These are phyloP conservation scores for Lissocephala sabroskyi DNA, from an alignment of 2,888 invertebrate species.

Conservation along the genomic window DNA sequence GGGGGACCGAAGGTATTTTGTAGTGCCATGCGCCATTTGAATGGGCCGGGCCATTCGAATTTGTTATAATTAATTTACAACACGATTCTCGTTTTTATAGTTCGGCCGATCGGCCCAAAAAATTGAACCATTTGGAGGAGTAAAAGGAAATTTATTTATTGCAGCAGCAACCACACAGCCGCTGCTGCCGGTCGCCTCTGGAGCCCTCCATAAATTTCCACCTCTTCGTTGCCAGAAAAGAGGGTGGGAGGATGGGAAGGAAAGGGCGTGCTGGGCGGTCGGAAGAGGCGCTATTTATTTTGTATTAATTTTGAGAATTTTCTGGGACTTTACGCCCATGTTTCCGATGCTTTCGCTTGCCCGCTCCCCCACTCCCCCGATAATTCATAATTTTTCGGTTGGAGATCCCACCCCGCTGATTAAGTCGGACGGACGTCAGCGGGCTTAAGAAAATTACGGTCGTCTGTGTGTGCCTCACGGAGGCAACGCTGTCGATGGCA, in stretches of 20 bases:
- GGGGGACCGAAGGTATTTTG: slow-evolving; percentile 26
- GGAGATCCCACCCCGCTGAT: slow-evolving; percentile 31
- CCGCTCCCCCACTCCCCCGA: slow-evolving; percentile 11
- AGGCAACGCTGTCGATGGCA: slow-evolving; percentile 9
- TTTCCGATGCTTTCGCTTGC: slow-evolving; percentile 1
- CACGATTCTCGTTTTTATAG: slow-evolving; percentile 38
- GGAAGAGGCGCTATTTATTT: slow-evolving; percentile 30
- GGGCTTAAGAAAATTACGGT: no score
- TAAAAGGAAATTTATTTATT: slow-evolving; percentile 55
- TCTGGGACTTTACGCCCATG: slow-evolving; percentile 3
- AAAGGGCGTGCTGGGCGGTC: no score
- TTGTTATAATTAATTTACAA: slow-evolving; percentile 67
- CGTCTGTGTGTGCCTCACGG: no score
- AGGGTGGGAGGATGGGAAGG: no score
- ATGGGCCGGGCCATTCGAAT: slow-evolving; percentile 31
- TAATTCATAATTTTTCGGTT: slow-evolving; percentile 53
- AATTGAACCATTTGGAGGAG: slow-evolving; percentile 7
- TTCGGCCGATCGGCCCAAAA: background rate
- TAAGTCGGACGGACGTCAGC: slow-evolving; percentile 52
- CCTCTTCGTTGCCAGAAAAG: no score
- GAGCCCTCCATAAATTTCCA: slow-evolving; percentile 24
- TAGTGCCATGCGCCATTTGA: slow-evolving; percentile 11
- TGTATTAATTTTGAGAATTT: slow-evolving; percentile 17
- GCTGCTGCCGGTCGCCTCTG: no score
- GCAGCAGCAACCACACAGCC: slow-evolving; percentile 21